Evolutionary conservation across 2,113 vertebrate species (phyloP).

Genomic region (Pelodiscus sinensis): DNA sequence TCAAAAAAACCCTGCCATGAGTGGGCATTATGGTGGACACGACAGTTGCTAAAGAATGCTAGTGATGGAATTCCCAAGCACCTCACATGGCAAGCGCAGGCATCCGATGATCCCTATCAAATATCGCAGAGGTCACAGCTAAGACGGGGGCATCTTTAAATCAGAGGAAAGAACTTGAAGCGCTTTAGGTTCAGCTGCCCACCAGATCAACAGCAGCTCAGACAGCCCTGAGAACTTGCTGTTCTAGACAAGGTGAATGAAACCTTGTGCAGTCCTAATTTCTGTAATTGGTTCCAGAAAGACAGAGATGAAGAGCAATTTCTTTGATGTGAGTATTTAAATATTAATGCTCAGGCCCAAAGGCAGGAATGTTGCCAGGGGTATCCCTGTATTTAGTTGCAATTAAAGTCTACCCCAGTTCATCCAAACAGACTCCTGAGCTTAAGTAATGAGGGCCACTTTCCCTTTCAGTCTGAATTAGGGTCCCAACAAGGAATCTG

Average conservation of each 20-base stretch:
- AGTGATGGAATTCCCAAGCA: not conserved
- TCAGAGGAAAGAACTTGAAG: not conserved
- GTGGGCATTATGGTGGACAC: not conserved
- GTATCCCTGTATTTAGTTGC: not conserved
- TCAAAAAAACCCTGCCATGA: not conserved
- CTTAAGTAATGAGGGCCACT: not conserved
- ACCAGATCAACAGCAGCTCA: rapidly evolving
- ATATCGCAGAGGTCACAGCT: not conserved
- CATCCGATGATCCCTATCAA: not conserved
- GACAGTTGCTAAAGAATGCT: not conserved
- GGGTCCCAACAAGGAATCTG: not conserved
- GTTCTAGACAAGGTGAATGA: not conserved
- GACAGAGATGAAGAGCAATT: not conserved
- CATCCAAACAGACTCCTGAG: slow-evolving; percentile 30
- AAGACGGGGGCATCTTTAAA: not conserved
- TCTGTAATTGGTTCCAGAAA: not conserved
- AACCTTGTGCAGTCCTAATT: not conserved
- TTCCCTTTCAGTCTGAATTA: slow-evolving; percentile 1
- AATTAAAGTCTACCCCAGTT: slow-evolving; percentile 19
- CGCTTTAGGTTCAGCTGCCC: not conserved
- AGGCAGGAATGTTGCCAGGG: slow-evolving; percentile 8
- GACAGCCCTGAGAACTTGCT: rapidly evolving
- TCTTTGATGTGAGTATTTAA: slow-evolving; percentile 34
- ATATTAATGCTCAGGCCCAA: not conserved
- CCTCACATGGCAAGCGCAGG: not conserved